These are phyloP conservation scores for Nothocercus nigrocapillus DNA, from an alignment of 2,113 vertebrate species.

Conservation along the genomic window DNA sequence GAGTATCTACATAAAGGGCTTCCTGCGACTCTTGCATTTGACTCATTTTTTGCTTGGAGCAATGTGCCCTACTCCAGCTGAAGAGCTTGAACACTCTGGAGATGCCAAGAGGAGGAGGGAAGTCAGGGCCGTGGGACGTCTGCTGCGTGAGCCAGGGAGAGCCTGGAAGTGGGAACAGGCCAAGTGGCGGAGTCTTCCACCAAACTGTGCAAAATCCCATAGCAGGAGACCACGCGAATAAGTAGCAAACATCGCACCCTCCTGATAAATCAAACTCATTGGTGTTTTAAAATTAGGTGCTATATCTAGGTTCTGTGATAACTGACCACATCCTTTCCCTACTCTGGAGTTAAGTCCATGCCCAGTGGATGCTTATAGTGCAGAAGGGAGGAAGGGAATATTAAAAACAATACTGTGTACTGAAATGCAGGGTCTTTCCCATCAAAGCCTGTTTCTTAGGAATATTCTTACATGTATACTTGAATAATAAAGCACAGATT, in stretches of 20 bases:
- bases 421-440: neutral
- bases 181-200: neutral
- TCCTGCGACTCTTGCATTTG: neutral
- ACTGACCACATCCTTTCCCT: neutral
- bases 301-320: fast-evolving
- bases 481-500: neutral
- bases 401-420: neutral
- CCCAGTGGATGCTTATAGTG: neutral
- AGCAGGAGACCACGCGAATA: neutral
- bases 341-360: neutral
- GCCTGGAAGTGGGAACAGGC: conserved; percentile 30
- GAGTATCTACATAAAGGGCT: neutral
- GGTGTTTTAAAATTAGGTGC: neutral
- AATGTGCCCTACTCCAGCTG: conserved; percentile 17
- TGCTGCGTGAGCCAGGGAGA: conserved; percentile 13
- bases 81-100: neutral
- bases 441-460: neutral
- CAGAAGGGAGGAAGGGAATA: neutral
- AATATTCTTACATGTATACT: neutral
- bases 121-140: conserved; percentile 19
- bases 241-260: neutral
- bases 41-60: neutral
- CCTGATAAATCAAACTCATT: neutral
- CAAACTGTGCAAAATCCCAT: neutral
- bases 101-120: conserved; percentile 33